Conservation (phyloP, 2,888 invertebrate genomes). For the Theretra japonica region DNA sequence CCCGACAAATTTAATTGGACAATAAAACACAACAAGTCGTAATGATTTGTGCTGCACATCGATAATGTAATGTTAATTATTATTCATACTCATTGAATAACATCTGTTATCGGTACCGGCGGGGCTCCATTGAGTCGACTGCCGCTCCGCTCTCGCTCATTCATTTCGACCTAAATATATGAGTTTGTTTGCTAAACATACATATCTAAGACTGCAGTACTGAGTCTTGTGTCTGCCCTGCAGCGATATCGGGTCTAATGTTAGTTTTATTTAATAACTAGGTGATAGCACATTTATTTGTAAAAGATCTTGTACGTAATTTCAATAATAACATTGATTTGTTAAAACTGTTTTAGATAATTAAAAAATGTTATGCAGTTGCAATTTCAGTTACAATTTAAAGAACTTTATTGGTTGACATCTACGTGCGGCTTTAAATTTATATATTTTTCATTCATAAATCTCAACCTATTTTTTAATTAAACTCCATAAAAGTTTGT, state of each 20-base stretch:
- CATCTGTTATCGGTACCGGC: constrained; percentile 29
- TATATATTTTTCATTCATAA: background rate
- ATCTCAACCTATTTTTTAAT: background rate
- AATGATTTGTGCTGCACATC: constrained; percentile 65
- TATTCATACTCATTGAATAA: constrained; percentile 76
- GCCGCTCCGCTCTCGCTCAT: constrained; percentile 16
- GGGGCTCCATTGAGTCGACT: constrained; percentile 19
- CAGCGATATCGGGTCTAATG: background rate
- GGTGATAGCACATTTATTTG: no score
- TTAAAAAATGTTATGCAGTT: no score
- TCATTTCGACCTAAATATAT: constrained; percentile 26
- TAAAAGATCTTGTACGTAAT: no score
- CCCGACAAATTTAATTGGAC: constrained; percentile 68
- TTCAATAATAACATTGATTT: no score
- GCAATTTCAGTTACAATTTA: no score
- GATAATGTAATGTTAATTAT: constrained; percentile 69
- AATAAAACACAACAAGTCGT: constrained; percentile 59
- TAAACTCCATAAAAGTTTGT: background rate
- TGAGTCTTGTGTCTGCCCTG: background rate
- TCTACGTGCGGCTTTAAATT: background rate
- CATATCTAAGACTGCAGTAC: background rate
- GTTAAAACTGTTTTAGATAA: no score
- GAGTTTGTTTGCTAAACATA: background rate
- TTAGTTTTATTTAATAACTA: background rate
- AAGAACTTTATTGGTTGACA: no score